Evolutionary conservation across 2,113 vertebrate genomes (phyloP), one percentile per base, ranked within the genome.

Genomic region (Phaetusa simplex): DNA sequence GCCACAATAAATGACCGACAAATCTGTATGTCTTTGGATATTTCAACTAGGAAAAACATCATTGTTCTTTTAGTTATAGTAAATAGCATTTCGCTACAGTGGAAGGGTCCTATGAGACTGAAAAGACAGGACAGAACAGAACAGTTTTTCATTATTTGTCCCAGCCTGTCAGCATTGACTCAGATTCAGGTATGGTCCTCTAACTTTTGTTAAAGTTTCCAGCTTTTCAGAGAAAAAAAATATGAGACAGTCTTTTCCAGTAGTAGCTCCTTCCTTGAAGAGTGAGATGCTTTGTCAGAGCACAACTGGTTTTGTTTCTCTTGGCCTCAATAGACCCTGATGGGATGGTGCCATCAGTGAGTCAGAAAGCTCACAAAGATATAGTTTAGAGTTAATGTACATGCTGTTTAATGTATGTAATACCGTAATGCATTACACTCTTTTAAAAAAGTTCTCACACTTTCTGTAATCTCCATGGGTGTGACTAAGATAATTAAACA

Each of bases 101-200:
- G 53, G 23, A 82, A 79, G 13, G 1, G 5, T 64, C 36, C 17
- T 86, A 32, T 38, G 49, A 94, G 43, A 34, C 38, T 74, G 67
- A 80, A 92, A 88, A 86, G 49, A 20, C 18, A 45, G 34, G 27
- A 22, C 10, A 72, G 61, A 62, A 91, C 38, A 74, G 47, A 84
- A 62, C 0, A 9, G 69, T 55, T 87, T 69, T 79, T 86, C 7
- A 0, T 82, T 71, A 36, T 64, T 79, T 80, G 18, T 55, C 30
- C 43, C 47, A 76, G 17, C 6, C 13, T 77, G 61, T 36, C 6
- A 3, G 24, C 0, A 0, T 88, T 5, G 1, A 42, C 27, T 77
- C 45, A n/a, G 11, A 80, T 73, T 89, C 24, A 82, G n/a, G 43
- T 26, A 69, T 11, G 34, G n/a, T 40, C 50, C 61, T 17, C 32